Evolutionary conservation across 2,888 invertebrate species (phyloP).

Genomic region (Melikaiella ostensackeni): DNA sequence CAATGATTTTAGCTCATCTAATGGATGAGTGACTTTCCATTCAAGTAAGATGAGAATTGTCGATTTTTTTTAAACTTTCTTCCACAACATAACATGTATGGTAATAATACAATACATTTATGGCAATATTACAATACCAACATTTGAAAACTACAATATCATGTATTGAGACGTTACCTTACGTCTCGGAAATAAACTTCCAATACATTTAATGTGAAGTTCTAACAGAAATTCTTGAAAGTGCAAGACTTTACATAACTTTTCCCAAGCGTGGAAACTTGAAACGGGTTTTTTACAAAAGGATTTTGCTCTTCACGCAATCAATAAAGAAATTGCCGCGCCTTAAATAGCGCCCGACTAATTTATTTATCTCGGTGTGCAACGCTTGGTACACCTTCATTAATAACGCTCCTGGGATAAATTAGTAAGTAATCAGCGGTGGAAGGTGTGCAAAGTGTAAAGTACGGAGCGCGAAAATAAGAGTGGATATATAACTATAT

Average conservation of each 20-base stretch:
- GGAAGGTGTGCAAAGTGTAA: slow-evolving; percentile 53
- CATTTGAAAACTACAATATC: no score
- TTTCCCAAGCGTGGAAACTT: slow-evolving; percentile 32
- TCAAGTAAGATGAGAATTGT: no score
- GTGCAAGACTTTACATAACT: slow-evolving; percentile 19
- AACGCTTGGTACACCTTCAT: slow-evolving; percentile 43
- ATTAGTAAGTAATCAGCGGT: slow-evolving; percentile 56
- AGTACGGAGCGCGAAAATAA: slow-evolving; percentile 42
- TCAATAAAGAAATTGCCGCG: slow-evolving; percentile 41
- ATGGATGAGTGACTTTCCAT: no score
- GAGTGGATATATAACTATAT: background rate
- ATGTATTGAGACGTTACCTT: no score
- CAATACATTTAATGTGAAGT: no score
- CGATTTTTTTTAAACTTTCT: no score
- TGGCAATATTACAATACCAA: no score
- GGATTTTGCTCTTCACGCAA: slow-evolving; percentile 22
- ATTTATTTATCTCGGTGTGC: slow-evolving; percentile 50
- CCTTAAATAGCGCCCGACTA: slow-evolving; percentile 43
- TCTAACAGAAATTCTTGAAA: no score
- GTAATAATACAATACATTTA: no score
- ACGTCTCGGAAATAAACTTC: no score
- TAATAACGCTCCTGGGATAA: slow-evolving; percentile 52
- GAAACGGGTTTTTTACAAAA: slow-evolving; percentile 4
- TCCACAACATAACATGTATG: no score
- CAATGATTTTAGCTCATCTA: no score